Conservation (phyloP, 2,888 invertebrate genomes). For the Anoncus sp. region DNA sequence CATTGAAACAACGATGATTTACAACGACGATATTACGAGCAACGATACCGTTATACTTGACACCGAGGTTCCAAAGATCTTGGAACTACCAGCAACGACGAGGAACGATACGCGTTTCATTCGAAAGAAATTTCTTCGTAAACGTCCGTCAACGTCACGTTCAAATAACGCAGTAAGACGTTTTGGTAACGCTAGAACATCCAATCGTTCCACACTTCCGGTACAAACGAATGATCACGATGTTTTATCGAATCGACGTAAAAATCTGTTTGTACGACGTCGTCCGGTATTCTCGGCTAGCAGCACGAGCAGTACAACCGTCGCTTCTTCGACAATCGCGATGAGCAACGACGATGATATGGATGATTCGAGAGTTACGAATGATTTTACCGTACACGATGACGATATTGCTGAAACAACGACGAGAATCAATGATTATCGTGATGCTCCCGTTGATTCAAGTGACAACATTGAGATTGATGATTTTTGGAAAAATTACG, state of each 20-base stretch:
- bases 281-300: conserved; percentile 70
- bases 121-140: conserved; percentile 74
- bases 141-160: conserved; percentile 63
- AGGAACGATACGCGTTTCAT: conserved; percentile 64
- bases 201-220: conserved; percentile 16
- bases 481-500: conserved; percentile 72
- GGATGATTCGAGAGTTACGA: not conserved
- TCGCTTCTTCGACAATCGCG: conserved; percentile 41
- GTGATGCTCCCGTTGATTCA: not conserved
- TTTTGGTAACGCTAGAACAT: conserved; percentile 43
- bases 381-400: conserved; percentile 17
- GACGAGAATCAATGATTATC: conserved; percentile 1
- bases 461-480: conserved; percentile 23
- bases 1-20: conserved; percentile 9
- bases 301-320: too few species aligned
- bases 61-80: conserved; percentile 34
- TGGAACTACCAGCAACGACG: conserved; percentile 42
- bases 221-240: conserved; percentile 32
- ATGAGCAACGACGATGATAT: not conserved
- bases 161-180: conserved; percentile 35
- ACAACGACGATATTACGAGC: conserved; percentile 15
- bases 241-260: conserved; percentile 70
- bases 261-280: conserved; percentile 73
- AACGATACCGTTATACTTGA: not conserved
- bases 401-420: conserved; percentile 21